phyloP scores from a whole-genome alignment of 2,113 vertebrate species.

The Otocyon megalotis region DNA sequence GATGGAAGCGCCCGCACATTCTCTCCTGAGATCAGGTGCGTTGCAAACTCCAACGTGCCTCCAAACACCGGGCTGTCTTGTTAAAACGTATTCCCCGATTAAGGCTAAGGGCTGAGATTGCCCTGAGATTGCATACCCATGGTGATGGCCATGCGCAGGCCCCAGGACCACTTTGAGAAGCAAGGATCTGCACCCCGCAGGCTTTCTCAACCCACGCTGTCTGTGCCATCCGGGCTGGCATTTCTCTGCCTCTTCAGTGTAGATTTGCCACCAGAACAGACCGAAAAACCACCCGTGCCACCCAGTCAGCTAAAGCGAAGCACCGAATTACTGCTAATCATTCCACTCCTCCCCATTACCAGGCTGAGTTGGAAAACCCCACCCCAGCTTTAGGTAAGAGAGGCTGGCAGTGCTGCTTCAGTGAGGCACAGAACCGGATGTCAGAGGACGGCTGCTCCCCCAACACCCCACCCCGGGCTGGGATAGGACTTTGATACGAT shows the following conservation, averaged over 20 bases:
- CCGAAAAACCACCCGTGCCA: rapidly evolving
- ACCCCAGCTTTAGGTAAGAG: background rate
- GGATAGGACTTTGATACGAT: background rate
- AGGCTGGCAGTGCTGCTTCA: background rate
- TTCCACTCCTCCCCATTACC: background rate
- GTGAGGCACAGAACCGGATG: background rate
- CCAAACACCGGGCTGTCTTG: background rate
- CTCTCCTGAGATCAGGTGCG: background rate
- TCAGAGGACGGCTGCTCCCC: too few species aligned
- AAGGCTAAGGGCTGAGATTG: background rate
- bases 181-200: rapidly evolving
- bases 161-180: background rate
- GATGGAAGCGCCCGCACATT: rapidly evolving
- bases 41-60: background rate
- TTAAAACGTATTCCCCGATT: background rate
- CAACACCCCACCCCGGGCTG: background rate
- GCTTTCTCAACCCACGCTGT: background rate
- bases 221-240: background rate
- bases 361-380: background rate
- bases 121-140: too few species aligned
- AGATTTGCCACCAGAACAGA: background rate
- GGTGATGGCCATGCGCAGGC: background rate
- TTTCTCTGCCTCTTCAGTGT: background rate
- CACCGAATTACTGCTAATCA: background rate
- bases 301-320: rapidly evolving